phyloP scores from a whole-genome alignment of 2,113 vertebrate species.

The Oncorhynchus clarkii region DNA sequence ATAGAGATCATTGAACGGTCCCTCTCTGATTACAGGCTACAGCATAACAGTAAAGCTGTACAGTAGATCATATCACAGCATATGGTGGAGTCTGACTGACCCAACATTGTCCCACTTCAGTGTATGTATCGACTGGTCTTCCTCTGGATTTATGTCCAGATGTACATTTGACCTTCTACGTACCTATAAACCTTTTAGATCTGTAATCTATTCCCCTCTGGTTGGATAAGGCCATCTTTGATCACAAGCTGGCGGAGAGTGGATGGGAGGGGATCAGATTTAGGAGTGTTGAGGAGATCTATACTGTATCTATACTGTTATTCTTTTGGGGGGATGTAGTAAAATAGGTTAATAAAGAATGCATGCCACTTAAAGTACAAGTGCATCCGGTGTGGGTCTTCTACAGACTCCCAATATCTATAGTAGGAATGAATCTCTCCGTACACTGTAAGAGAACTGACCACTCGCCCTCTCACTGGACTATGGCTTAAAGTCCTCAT shows the following conservation, averaged over 20 bases:
- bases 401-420: too few relatives aligned
- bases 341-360: too few relatives aligned
- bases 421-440: too few relatives aligned
- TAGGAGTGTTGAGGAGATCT: neutral
- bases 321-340: neutral
- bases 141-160: conserved; percentile 26
- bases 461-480: neutral
- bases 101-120: neutral
- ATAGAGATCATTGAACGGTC: neutral
- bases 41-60: neutral
- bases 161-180: conserved; percentile 23
- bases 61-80: conserved; percentile 17
- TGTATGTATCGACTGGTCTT: neutral
- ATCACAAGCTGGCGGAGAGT: neutral
- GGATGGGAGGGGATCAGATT: neutral
- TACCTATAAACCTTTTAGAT: conserved; percentile 15
- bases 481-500: neutral
- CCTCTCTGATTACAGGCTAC: neutral
- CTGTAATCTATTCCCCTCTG: conserved; percentile 21
- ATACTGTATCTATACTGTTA: neutral
- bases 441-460: too few relatives aligned
- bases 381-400: too few relatives aligned
- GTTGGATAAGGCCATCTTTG: conserved; percentile 15
- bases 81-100: conserved; percentile 6
- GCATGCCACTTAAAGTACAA: too few relatives aligned